Evolutionary conservation across 2,797 vertebrate species (phyloP).

Genomic region (Acipenser oxyrinchus): DNA sequence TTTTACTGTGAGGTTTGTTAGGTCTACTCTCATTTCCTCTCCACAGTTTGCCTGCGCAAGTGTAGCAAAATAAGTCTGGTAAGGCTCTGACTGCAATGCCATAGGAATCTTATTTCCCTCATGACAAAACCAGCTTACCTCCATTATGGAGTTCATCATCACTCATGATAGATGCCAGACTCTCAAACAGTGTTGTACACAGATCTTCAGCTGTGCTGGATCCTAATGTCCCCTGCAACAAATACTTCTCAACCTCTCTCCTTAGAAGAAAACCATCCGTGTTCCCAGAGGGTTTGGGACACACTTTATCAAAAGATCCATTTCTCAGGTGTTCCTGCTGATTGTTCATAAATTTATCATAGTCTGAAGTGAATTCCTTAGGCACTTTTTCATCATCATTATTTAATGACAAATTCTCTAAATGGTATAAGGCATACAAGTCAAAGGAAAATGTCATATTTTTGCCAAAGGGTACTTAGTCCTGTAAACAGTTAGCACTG

Average conservation of each 20-base stretch:
- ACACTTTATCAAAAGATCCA: conserved; percentile 31
- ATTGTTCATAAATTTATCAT: conserved; percentile 71
- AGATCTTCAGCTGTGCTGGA: conserved; percentile 82
- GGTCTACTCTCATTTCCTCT: too few species aligned
- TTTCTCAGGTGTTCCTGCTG: conserved; percentile 56
- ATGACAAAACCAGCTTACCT: conserved; percentile 59
- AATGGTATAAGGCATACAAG: conserved; percentile 73
- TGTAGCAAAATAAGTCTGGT: too few species aligned
- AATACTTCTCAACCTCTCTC: conserved; percentile 80
- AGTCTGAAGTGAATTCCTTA: conserved; percentile 65
- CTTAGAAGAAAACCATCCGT: conserved; percentile 67
- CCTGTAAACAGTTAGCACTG: conserved; percentile 40
- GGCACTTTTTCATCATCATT: conserved; percentile 33
- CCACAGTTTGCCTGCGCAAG: too few species aligned
- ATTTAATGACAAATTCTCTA: conserved; percentile 64
- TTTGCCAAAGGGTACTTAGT: conserved; percentile 63
- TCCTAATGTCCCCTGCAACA: conserved; percentile 67
- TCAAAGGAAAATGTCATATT: conserved; percentile 86
- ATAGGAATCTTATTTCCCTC: too few species aligned
- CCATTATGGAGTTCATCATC: conserved; percentile 90
- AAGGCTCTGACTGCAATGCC: too few species aligned
- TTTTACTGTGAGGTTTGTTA: too few species aligned
- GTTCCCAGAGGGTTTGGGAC: conserved; percentile 40
- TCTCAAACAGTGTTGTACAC: conserved; percentile 87
- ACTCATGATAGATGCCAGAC: conserved; percentile 82